Percentiles rank a stretch among this genome's conserved stretches.
Conservation (phyloP, 64 coral and sea anemone species). For the Platygyra sinensis region DNA sequence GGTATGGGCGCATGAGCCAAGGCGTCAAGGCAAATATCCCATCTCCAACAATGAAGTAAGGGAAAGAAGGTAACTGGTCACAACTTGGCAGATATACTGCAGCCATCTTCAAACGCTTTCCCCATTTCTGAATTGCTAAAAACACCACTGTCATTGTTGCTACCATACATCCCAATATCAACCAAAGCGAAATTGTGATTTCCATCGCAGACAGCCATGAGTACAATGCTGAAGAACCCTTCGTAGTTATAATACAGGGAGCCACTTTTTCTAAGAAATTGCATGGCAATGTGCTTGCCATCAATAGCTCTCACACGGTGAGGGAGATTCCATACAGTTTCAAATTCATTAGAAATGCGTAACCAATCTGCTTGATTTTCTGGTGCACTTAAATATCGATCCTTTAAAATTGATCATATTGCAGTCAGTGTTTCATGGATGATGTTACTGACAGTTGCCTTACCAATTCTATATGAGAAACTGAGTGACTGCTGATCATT, state of each 20-base stretch:
- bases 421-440: background rate
- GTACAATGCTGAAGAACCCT: conserved; percentile 11
- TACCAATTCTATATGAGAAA: no score
- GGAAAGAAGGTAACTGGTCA: no score
- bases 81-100: no score
- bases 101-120: conserved; percentile 31
- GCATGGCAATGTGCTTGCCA: no score
- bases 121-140: conserved; percentile 33
- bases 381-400: conserved; percentile 3
- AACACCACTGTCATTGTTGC: conserved; percentile 48
- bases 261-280: no score
- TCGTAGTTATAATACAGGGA: background rate
- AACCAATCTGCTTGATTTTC: background rate
- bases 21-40: no score
- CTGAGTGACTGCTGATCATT: no score
- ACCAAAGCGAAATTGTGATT: conserved; percentile 5
- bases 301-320: no score
- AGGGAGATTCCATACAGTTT: no score
- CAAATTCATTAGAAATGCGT: no score
- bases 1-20: no score
- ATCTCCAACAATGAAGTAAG: no score
- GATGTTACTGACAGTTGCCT: conserved; percentile 16
- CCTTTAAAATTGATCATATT: background rate
- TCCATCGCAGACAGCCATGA: conserved; percentile 5
- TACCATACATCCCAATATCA: conserved; percentile 18